These are phyloP conservation scores for Xiphophorus hellerii DNA, from an alignment of 2,113 vertebrate species.

Conservation along the genomic window DNA sequence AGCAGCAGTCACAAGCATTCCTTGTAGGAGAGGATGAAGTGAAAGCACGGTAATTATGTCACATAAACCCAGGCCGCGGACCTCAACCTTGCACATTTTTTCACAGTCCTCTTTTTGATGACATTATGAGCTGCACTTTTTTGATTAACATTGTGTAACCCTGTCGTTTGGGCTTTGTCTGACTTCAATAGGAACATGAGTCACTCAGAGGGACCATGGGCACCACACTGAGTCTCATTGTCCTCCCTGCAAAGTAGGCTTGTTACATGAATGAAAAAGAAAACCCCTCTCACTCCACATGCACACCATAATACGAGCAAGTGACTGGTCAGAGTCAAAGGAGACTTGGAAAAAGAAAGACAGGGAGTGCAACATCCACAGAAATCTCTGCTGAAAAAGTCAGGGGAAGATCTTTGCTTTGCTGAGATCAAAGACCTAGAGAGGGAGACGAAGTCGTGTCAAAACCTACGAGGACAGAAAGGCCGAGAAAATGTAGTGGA, in stretches of 20 bases:
- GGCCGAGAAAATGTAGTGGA: background rate
- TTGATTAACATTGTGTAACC: slow-evolving; percentile 61
- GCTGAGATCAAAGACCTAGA: background rate
- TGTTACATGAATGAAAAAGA: slow-evolving; percentile 27
- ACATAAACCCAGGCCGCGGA: slow-evolving; percentile 21
- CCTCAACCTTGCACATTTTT: slow-evolving; percentile 30
- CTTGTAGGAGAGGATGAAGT: slow-evolving; percentile 11
- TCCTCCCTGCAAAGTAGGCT: slow-evolving; percentile 41
- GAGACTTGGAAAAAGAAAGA: slow-evolving; percentile 46
- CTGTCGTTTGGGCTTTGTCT: slow-evolving; percentile 48
- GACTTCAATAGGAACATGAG: slow-evolving; percentile 62
- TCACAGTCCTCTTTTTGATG: slow-evolving; percentile 54
- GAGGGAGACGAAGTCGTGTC: slow-evolving; percentile 2
- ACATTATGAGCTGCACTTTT: slow-evolving; percentile 52
- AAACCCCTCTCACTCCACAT: slow-evolving; percentile 15
- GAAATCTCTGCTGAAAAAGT: slow-evolving; percentile 13
- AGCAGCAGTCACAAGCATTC: background rate
- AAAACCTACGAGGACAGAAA: slow-evolving; percentile 20
- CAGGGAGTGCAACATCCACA: slow-evolving; percentile 55
- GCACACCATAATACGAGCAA: slow-evolving; percentile 22
- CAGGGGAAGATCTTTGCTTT: slow-evolving; percentile 5
- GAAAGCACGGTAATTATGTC: slow-evolving; percentile 40
- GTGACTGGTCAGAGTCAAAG: slow-evolving; percentile 2
- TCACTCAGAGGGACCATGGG: slow-evolving; percentile 44
- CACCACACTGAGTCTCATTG: slow-evolving; percentile 59